A percentile compares a stretch with the other conserved stretches of the same genome.
These are phyloP conservation scores for Colistium nudipinnis DNA, from an alignment of 2,113 vertebrate species.

Conservation along the genomic window DNA sequence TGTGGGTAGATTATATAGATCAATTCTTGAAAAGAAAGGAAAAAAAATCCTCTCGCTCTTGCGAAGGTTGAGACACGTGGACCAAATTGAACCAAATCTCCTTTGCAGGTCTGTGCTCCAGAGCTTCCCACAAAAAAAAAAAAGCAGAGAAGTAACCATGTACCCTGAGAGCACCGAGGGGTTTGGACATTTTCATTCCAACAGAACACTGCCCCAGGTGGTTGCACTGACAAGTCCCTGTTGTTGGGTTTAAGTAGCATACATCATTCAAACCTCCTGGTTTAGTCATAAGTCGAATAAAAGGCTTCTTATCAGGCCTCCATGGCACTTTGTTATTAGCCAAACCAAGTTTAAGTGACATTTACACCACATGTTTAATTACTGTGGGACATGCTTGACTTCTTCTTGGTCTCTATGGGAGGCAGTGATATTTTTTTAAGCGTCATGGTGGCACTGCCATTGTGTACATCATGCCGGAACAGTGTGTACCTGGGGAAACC, in stretches of 20 bases:
- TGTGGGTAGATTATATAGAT: neutral
- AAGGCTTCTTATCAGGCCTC: neutral
- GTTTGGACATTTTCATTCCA: conserved; percentile 20
- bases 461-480: conserved; percentile 22
- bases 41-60: conserved; percentile 15
- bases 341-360: conserved; percentile 8
- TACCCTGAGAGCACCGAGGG: neutral
- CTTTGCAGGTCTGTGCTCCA: conserved; percentile 9
- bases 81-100: conserved; percentile 24
- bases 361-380: conserved; percentile 1
- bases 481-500: conserved; percentile 1
- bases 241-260: conserved; percentile 11
- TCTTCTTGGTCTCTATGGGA: neutral
- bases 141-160: conserved; percentile 19
- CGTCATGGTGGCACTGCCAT: conserved; percentile 3
- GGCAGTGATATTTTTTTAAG: conserved; percentile 24
- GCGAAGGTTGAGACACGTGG: conserved; percentile 3
- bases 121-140: too few species aligned
- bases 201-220: conserved; percentile 27
- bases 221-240: conserved; percentile 17
- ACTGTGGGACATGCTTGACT: neutral
- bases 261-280: conserved; percentile 11
- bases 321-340: neutral
- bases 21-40: conserved; percentile 3
- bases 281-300: neutral